A percentile compares a stretch with the other conserved stretches of the same genome.
These are phyloP conservation scores for Pionites leucogaster DNA, from an alignment of 2,113 vertebrate genomes.

Conservation along the genomic window DNA sequence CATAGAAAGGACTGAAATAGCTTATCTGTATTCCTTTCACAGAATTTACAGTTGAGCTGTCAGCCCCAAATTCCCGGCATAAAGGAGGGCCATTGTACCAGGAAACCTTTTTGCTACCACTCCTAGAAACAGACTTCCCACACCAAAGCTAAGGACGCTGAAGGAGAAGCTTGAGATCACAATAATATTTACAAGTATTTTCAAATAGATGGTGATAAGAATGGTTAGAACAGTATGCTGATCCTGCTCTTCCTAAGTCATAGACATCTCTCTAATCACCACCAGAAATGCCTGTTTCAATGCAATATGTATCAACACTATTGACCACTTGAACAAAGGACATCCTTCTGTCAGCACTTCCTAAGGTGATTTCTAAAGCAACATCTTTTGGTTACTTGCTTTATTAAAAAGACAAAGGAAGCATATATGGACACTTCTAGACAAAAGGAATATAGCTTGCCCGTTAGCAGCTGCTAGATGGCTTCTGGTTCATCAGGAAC, in stretches of 20 bases:
- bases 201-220: neutral
- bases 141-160: neutral
- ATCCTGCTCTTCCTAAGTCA: neutral
- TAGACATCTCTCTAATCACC: neutral
- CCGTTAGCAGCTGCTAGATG: neutral
- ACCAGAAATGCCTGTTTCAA: neutral
- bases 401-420: neutral
- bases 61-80: neutral
- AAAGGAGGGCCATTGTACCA: neutral
- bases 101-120: neutral
- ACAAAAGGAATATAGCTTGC: neutral
- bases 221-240: neutral
- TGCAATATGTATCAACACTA: neutral
- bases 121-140: neutral
- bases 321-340: neutral
- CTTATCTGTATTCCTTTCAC: neutral
- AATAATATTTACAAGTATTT: neutral
- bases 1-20: neutral
- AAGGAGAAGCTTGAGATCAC: neutral
- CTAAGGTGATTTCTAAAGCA: neutral
- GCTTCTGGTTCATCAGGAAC: neutral
- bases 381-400: neutral
- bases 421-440: neutral
- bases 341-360: neutral
- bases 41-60: neutral